Percentiles rank a stretch among this genome's conserved stretches.
Conservation (phyloP, 2,888 invertebrate species). For the Lampropteryx suffumata region DNA sequence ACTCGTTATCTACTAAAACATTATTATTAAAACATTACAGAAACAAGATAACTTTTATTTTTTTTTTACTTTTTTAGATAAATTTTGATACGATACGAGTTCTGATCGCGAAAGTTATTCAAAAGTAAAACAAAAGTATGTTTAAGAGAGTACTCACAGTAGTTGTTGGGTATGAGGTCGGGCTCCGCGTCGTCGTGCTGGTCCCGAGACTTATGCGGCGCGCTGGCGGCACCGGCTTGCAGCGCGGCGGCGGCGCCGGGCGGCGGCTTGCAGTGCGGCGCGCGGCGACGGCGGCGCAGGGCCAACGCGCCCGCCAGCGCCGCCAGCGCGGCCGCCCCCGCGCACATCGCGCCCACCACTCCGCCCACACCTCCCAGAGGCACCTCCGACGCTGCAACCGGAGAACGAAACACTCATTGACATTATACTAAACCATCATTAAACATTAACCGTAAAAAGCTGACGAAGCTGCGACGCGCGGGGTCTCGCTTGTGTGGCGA, state of each 20-base stretch:
- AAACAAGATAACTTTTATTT: too few relatives aligned
- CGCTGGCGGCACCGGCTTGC: slow-evolving; percentile 29
- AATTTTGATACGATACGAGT: too few relatives aligned
- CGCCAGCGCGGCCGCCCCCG: slow-evolving; percentile 52
- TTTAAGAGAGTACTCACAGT: slow-evolving; percentile 54
- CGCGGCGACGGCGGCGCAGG: slow-evolving; percentile 41
- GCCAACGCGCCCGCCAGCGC: slow-evolving; percentile 52
- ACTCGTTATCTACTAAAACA: too few relatives aligned
- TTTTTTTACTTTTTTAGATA: too few relatives aligned
- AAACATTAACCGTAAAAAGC: too few relatives aligned
- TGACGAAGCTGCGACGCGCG: too few relatives aligned
- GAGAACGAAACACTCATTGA: too few relatives aligned
- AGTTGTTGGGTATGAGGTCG: slow-evolving; percentile 75
- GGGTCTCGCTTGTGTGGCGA: too few relatives aligned
- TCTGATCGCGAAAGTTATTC: too few relatives aligned
- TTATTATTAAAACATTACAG: too few relatives aligned
- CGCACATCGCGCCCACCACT: slow-evolving; percentile 61
- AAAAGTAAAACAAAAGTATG: background rate
- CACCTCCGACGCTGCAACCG: slow-evolving; percentile 57
- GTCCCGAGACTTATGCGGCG: slow-evolving; percentile 44
- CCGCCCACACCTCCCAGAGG: slow-evolving; percentile 66
- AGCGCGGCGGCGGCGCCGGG: slow-evolving; percentile 32
- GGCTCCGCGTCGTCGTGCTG: slow-evolving; percentile 70
- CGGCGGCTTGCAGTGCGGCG: slow-evolving; percentile 38
- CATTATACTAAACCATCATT: too few relatives aligned